phyloP scores from a whole-genome alignment of 2,888 invertebrate species.

The Osmoderma eremita region DNA sequence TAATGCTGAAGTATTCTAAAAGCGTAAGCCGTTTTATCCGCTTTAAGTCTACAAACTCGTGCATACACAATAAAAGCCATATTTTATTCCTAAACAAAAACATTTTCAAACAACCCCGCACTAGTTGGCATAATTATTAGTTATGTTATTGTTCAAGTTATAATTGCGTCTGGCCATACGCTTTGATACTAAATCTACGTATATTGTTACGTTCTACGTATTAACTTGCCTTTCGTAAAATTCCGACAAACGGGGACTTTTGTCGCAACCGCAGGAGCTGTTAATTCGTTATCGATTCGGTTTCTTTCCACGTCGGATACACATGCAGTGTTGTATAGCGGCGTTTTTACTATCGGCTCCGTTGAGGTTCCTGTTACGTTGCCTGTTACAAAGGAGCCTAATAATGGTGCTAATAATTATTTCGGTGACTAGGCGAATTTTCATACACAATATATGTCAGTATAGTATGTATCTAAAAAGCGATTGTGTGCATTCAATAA shows the following conservation, averaged over 20 bases:
- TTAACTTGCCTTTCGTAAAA: not conserved
- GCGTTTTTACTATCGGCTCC: constrained; percentile 7
- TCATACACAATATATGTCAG: constrained; percentile 14
- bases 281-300: constrained; percentile 22
- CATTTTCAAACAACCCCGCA: not conserved
- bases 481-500: not conserved
- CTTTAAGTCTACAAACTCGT: no score
- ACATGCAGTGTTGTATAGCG: constrained; percentile 2
- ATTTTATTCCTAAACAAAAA: no score
- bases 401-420: constrained; percentile 4
- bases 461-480: not conserved
- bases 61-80: no score
- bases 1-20: no score
- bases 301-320: constrained; percentile 9
- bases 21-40: no score
- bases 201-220: not conserved
- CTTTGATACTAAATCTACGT: constrained; percentile 6
- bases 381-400: not conserved
- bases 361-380: constrained; percentile 3
- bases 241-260: not conserved
- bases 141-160: constrained; percentile 28
- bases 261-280: constrained; percentile 1
- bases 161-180: constrained; percentile 18
- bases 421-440: constrained; percentile 9
- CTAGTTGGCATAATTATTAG: constrained; percentile 27